phyloP scores from a whole-genome alignment of 2,888 invertebrate genomes.

The Melanargia galathea region DNA sequence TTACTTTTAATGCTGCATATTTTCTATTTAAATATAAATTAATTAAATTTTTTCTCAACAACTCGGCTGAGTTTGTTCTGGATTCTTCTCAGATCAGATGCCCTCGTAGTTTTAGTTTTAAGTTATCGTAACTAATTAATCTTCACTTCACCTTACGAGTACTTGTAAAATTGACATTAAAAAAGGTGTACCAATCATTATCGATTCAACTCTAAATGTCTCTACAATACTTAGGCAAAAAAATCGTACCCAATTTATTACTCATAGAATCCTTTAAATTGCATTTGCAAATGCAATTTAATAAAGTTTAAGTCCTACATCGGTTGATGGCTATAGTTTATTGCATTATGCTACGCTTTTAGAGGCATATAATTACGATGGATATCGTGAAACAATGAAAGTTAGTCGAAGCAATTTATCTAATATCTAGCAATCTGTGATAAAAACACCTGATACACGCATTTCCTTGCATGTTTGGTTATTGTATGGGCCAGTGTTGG shows the following conservation, averaged over 20 bases:
- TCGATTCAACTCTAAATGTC: too few species aligned
- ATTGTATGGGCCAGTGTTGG: conserved; percentile 34
- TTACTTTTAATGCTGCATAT: neutral
- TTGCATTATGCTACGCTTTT: conserved; percentile 1
- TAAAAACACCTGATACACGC: conserved; percentile 49
- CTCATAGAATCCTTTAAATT: neutral
- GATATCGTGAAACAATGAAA: conserved; percentile 59
- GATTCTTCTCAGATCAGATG: too few species aligned
- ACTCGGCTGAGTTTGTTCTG: too few species aligned
- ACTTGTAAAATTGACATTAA: too few species aligned
- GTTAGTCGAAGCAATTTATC: conserved; percentile 50
- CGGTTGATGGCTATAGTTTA: neutral
- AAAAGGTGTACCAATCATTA: too few species aligned
- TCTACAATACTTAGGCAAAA: too few species aligned
- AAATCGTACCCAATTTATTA: too few species aligned
- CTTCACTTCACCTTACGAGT: too few species aligned
- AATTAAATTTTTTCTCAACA: too few species aligned
- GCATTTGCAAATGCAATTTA: neutral
- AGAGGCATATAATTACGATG: conserved; percentile 1
- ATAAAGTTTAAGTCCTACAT: neutral
- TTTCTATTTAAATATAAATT: too few species aligned
- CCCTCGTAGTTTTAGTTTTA: too few species aligned
- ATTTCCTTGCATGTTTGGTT: conserved; percentile 38
- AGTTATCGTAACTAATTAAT: too few species aligned
- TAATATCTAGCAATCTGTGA: conserved; percentile 52